phyloP scores from a whole-genome alignment of 92 coral and sea anemone species.

The Epizoanthus fatuus region DNA sequence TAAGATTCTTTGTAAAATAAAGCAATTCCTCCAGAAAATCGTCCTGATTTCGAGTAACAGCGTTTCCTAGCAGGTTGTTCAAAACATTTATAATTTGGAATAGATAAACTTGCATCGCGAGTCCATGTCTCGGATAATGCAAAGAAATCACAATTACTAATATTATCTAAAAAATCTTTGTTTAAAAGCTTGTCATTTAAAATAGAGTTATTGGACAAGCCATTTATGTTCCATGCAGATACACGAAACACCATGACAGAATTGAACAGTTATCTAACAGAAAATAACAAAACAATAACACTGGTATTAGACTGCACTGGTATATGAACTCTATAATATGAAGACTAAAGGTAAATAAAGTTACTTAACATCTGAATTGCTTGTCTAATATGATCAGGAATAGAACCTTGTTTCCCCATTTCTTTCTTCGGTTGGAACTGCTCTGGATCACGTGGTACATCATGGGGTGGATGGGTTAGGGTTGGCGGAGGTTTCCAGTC shows the following conservation, averaged over 20 bases:
- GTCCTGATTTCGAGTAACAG: background rate
- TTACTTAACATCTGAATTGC: conserved; percentile 1
- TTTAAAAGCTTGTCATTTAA: conserved; percentile 15
- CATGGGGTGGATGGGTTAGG: background rate
- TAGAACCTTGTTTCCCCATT: background rate
- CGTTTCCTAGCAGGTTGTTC: conserved; percentile 7
- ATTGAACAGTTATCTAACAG: background rate
- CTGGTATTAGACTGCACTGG: conserved; percentile 5
- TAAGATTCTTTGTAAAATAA: background rate
- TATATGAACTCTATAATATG: background rate
- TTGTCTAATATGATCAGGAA: background rate
- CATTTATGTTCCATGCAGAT: conserved; percentile 19
- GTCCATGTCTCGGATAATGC: conserved; percentile 22
- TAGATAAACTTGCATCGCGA: conserved; percentile 8
- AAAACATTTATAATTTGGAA: conserved; percentile 8
- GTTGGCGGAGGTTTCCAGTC: conserved; percentile 12
- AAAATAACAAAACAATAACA: background rate
- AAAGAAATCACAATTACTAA: background rate
- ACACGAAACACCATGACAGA: conserved; percentile 13
- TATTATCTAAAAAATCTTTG: conserved; percentile 2
- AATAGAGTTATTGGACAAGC: conserved; percentile 14
- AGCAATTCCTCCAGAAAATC: conserved; percentile 10
- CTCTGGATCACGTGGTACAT: background rate
- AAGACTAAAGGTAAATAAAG: conserved; percentile 3
- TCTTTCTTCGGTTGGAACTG: background rate